Percentiles rank a stretch among this genome's conserved stretches.
Conservation (phyloP, 2,797 vertebrate genomes). For the Takifugu rubripes region DNA sequence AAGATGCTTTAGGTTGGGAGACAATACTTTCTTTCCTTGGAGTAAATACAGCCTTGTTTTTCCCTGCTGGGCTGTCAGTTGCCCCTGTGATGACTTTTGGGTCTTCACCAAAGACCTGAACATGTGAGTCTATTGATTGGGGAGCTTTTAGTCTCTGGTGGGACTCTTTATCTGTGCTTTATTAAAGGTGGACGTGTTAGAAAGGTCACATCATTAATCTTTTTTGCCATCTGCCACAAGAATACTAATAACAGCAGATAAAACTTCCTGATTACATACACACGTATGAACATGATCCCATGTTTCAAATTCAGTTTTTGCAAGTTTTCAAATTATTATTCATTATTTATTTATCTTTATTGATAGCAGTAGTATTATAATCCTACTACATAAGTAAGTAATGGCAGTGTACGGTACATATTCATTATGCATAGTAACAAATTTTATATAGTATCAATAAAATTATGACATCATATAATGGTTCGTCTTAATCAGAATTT, state of each 20-base stretch:
- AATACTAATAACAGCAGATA: background rate
- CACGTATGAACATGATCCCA: no score
- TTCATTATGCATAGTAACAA: no score
- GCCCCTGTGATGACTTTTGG: slow-evolving; percentile 24
- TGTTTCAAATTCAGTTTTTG: no score
- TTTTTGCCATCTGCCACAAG: slow-evolving; percentile 1
- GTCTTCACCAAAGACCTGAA: slow-evolving; percentile 42
- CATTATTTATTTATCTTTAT: background rate
- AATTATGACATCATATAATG: no score
- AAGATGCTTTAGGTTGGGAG: slow-evolving; percentile 24
- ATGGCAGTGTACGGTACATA: no score
- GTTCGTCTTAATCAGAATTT: no score
- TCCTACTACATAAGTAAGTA: no score
- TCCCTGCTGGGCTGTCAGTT: slow-evolving; percentile 27
- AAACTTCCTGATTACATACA: no score
- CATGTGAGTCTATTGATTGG: slow-evolving; percentile 50
- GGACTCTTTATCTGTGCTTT: slow-evolving; percentile 39
- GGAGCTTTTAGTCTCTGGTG: slow-evolving; percentile 43
- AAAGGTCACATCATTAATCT: slow-evolving; percentile 39
- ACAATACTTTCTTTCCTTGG: slow-evolving; percentile 38
- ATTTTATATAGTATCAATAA: no score
- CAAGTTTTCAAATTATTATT: no score
- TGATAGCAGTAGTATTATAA: no score
- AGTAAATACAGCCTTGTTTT: slow-evolving; percentile 39
- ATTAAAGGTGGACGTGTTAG: slow-evolving; percentile 37